Conservation (phyloP, 2,888 invertebrate genomes). For the Pseudolycoriella hygida region DNA sequence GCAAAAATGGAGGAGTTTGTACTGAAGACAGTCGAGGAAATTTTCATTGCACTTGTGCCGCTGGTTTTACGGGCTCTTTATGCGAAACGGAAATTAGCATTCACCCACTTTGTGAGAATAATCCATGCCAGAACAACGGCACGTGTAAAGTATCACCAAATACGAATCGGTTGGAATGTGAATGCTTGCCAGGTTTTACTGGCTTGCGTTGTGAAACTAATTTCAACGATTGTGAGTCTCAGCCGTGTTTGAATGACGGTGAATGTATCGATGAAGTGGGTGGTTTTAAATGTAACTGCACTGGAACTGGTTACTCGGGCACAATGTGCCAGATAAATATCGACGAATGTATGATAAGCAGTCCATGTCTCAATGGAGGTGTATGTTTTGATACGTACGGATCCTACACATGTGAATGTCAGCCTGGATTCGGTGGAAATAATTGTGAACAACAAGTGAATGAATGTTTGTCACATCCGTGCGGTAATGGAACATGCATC, state of each 20-base stretch:
- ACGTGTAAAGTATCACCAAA: slow-evolving; percentile 48
- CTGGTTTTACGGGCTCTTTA: slow-evolving; percentile 45
- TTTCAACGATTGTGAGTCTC: slow-evolving; percentile 53
- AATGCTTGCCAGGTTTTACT: slow-evolving; percentile 33
- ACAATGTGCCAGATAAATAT: slow-evolving; percentile 57
- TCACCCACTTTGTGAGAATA: slow-evolving; percentile 51
- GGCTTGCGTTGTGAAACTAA: slow-evolving; percentile 28
- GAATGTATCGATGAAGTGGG: slow-evolving; percentile 54
- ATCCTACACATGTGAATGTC: slow-evolving; percentile 58
- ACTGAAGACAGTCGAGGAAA: slow-evolving; percentile 46
- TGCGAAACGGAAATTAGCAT: slow-evolving; percentile 58
- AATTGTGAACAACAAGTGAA: slow-evolving; percentile 47
- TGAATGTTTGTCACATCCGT: slow-evolving; percentile 49
- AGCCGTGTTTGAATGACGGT: slow-evolving; percentile 53
- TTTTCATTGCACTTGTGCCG: slow-evolving; percentile 51
- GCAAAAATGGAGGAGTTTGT: slow-evolving; percentile 58
- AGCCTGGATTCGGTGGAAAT: slow-evolving; percentile 59
- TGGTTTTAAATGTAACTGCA: slow-evolving; percentile 62
- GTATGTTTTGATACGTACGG: slow-evolving; percentile 72
- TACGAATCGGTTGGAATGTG: slow-evolving; percentile 36
- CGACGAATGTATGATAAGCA: slow-evolving; percentile 53
- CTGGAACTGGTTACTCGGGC: slow-evolving; percentile 56
- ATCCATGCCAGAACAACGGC: slow-evolving; percentile 66
- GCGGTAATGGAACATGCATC: slow-evolving; percentile 59
- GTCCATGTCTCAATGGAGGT: slow-evolving; percentile 55